Evolutionary conservation across 2,113 vertebrate species (phyloP).

Genomic region (Tylochromis polylepis): DNA sequence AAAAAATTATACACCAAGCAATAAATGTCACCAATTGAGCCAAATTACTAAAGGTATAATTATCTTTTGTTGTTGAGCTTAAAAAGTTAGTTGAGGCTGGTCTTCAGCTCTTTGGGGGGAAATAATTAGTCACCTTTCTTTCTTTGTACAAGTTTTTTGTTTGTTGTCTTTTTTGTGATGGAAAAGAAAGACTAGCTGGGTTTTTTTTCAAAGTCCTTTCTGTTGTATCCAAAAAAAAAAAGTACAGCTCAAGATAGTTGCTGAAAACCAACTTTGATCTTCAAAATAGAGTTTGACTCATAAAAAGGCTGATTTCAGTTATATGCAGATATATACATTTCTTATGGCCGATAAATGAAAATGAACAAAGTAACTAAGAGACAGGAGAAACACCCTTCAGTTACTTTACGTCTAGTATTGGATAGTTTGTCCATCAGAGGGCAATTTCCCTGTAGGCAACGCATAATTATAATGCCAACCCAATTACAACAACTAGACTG

Average conservation of each 20-base stretch:
- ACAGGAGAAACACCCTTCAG: too few species aligned
- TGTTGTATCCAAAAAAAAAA: too few species aligned
- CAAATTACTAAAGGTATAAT: not conserved
- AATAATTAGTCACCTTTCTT: not conserved
- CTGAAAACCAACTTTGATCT: not conserved
- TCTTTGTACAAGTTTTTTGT: not conserved
- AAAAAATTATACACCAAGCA: not conserved
- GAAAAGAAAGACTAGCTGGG: not conserved
- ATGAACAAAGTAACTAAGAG: not conserved
- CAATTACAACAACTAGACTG: not conserved
- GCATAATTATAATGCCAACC: not conserved
- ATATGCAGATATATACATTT: not conserved
- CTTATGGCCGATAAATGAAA: not conserved
- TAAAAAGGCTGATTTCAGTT: not conserved
- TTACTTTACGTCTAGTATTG: not conserved
- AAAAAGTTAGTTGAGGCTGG: not conserved
- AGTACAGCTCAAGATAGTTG: not conserved
- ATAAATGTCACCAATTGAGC: conserved; percentile 9
- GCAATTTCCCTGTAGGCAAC: not conserved
- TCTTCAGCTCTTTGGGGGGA: not conserved
- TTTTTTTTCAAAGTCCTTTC: not conserved
- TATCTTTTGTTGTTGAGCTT: not conserved
- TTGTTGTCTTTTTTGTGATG: not conserved
- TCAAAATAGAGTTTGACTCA: not conserved
- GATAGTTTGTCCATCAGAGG: not conserved